phyloP scores from a whole-genome alignment of 2,888 invertebrate genomes.

The Glyphotaelius pellucidus region DNA sequence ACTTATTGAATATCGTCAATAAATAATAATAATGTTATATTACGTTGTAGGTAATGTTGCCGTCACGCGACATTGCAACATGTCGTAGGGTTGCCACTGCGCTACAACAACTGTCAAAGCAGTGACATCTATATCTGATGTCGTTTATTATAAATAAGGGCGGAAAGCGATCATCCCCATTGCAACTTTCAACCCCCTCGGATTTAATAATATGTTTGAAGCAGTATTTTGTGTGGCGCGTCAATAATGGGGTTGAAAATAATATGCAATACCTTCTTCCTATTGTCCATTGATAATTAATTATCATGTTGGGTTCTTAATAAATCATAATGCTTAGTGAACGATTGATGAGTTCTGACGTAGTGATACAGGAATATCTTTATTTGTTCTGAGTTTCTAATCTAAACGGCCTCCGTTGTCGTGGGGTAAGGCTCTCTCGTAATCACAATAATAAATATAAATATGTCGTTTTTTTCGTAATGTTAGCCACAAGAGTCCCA shows the following conservation, averaged over 20 bases:
- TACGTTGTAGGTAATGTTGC: background rate
- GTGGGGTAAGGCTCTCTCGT: too few species aligned
- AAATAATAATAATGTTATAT: conserved; percentile 4
- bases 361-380: too few species aligned
- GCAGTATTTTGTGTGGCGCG: background rate
- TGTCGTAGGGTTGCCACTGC: conserved; percentile 5
- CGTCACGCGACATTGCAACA: background rate
- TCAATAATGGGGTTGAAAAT: background rate
- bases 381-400: too few species aligned
- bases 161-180: conserved; percentile 29
- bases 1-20: conserved; percentile 42
- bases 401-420: too few species aligned
- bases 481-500: too few species aligned
- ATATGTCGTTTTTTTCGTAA: too few species aligned
- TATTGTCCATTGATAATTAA: background rate
- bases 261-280: background rate
- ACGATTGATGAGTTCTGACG: too few species aligned
- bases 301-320: background rate
- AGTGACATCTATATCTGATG: conserved; percentile 38
- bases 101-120: conserved; percentile 26
- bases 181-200: background rate
- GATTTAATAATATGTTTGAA: background rate
- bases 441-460: too few species aligned
- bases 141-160: conserved; percentile 41
- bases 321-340: too few species aligned